A percentile compares a stretch with the other conserved stretches of the same genome.
Evolutionary conservation across 1,140 invertebrate species (phyloP).

Genomic region (Wiebesia pumilae): DNA sequence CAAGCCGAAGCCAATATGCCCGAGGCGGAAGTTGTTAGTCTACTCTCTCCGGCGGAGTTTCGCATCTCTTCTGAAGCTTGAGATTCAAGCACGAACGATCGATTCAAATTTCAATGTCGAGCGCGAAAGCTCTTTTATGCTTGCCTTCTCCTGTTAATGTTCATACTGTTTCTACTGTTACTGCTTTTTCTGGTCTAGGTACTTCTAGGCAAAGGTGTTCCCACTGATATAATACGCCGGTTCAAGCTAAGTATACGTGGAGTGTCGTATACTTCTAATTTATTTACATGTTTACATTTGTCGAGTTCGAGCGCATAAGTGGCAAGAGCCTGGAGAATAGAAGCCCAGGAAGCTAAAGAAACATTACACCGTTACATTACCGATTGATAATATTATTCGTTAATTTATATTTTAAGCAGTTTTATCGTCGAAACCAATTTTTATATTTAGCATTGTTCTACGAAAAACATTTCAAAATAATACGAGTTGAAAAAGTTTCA

Average conservation of each 20-base stretch:
- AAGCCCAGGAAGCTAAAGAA: neutral
- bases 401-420: neutral
- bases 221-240: no score
- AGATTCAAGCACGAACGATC: slow-evolving; percentile 49
- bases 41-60: slow-evolving; percentile 55
- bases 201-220: neutral
- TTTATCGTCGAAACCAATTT: no score
- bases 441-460: no score
- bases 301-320: no score
- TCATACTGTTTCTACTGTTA: neutral
- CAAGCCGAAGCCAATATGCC: slow-evolving; percentile 55
- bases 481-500: no score
- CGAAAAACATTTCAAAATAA: no score
- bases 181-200: neutral
- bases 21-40: slow-evolving; percentile 60
- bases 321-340: neutral
- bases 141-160: neutral
- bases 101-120: slow-evolving; percentile 55
- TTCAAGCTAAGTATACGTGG: neutral
- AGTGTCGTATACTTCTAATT: neutral
- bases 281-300: neutral
- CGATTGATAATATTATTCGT: neutral
- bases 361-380: neutral
- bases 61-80: slow-evolving; percentile 49
- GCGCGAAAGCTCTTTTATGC: slow-evolving; percentile 30